Conservation (phyloP, 1,140 invertebrate genomes). For the Bombus consobrinus region DNA sequence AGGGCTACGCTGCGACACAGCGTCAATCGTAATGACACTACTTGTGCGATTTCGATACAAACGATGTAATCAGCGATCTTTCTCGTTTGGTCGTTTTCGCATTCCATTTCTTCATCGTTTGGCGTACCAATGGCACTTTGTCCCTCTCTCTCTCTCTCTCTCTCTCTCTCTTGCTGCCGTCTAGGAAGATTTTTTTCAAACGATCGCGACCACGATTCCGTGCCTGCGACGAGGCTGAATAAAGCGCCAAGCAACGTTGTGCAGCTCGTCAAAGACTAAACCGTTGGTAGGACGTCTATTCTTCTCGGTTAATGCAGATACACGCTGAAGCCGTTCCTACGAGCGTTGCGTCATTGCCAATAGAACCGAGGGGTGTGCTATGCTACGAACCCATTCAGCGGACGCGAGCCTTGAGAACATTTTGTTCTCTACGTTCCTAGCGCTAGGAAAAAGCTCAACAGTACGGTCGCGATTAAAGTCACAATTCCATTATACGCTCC, state of each 20-base stretch:
- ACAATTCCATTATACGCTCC: slow-evolving; percentile 30
- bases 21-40: too few relatives aligned
- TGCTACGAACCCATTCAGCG: slow-evolving; percentile 26
- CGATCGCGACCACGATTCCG: slow-evolving; percentile 5
- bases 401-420: slow-evolving; percentile 43
- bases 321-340: slow-evolving; percentile 27
- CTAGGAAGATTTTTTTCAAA: background rate
- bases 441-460: slow-evolving; percentile 50
- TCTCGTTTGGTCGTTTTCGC: background rate
- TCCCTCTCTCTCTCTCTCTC: background rate
- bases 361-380: slow-evolving; percentile 28
- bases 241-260: slow-evolving; percentile 11
- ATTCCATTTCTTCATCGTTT: too few relatives aligned
- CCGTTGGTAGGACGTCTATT: slow-evolving; percentile 51
- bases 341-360: slow-evolving; percentile 39
- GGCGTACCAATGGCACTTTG: too few relatives aligned
- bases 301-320: slow-evolving; percentile 45
- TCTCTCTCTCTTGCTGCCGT: background rate
- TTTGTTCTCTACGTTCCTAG: slow-evolving; percentile 35
- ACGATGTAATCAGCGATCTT: background rate
- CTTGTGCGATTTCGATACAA: too few relatives aligned
- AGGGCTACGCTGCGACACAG: too few relatives aligned
- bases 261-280: slow-evolving; percentile 42
- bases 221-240: slow-evolving; percentile 10
- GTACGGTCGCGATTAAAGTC: slow-evolving; percentile 44